Evolutionary conservation across 2,797 vertebrate species (phyloP), one percentile per base, ranked within the genome.

Genomic region (Melanotaenia trifasciata): DNA sequence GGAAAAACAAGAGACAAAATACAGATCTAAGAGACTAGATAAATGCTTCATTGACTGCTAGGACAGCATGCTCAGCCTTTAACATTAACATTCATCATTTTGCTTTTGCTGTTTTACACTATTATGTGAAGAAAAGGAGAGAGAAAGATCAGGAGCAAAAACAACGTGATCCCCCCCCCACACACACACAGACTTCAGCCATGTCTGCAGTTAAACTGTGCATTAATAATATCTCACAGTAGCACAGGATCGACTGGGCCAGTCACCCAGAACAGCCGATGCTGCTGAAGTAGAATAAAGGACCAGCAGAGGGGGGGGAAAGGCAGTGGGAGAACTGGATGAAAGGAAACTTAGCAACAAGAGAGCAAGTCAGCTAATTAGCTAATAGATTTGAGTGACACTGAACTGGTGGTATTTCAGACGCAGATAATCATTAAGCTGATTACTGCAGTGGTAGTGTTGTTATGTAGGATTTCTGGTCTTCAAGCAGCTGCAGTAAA

Each of bases 171-270:
- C 51, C 53, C 45, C 57, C 53, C 69, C 71, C 67, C 36, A 64
- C 13, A 72, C 65, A 60, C 50, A 58, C 58, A 63, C 56, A 45
- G 22, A 61, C 53, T 45, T 26, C 22, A 36, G 58, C 53, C 65
- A 59, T 80, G 71, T 90, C 81, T 87, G 81, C 77, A 83, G 81
- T 89, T 81, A 83, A 77, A 82, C 78, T 90, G 80, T 74, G 76
- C 84, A 84, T 86, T 89, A 87, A 90, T 86, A 86, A 91, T 81
- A 90, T 83, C 88, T 88, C 83, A 83, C 57, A 91, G 89, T 85
- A 70, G 79, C 80, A 75, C 85, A 81, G 89, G 58, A 86, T 86
- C 66, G 76, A 84, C 80, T 72, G 90, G 90, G 82, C 83, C 89
- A 67, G 71, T 64, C 40, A 79, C 84, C 82, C 58, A 69, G 67